Percentiles rank a stretch among this genome's conserved stretches.
Conservation (phyloP, 2,888 invertebrate genomes). For the Anoncus sp. region DNA sequence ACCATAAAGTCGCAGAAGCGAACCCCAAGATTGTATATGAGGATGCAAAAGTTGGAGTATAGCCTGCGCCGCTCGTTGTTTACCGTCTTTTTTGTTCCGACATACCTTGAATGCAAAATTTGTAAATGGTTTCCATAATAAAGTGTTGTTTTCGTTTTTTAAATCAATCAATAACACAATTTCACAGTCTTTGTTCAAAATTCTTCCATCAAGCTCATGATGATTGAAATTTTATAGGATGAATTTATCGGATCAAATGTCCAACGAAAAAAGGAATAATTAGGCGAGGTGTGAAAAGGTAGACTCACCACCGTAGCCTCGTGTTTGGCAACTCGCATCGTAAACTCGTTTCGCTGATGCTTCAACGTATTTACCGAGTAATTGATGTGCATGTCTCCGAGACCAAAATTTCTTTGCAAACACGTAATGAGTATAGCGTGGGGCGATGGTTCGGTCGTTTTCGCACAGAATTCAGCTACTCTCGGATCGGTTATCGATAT, state of each 20-base stretch:
- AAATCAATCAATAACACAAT: no score
- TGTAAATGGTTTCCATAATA: no score
- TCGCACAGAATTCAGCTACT: slow-evolving; percentile 97
- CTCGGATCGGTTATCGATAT: slow-evolving; percentile 97
- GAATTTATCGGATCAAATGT: no score
- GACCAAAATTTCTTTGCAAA: slow-evolving; percentile 95
- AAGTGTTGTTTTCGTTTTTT: no score
- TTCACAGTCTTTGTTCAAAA: no score
- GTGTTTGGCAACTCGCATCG: slow-evolving; percentile 97
- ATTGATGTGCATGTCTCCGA: slow-evolving; percentile 94
- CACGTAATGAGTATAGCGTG: slow-evolving; percentile 97
- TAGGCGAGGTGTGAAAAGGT: no score
- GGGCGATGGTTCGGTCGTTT: slow-evolving; percentile 97
- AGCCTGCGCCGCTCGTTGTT: slow-evolving; percentile 97
- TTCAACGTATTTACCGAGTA: slow-evolving; percentile 94
- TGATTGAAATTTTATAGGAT: no score
- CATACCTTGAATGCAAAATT: slow-evolving; percentile 85
- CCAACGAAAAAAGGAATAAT: no score
- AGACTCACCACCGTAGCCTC: slow-evolving; percentile 89
- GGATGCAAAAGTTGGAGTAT: slow-evolving; percentile 97
- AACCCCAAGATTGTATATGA: slow-evolving; percentile 97
- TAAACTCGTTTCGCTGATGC: slow-evolving; percentile 96
- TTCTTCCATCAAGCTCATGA: no score
- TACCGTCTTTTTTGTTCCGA: slow-evolving; percentile 98
- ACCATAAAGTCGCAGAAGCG: slow-evolving; percentile 96